Conservation (phyloP, 2,797 vertebrate species). For the Helostoma temminkii region DNA sequence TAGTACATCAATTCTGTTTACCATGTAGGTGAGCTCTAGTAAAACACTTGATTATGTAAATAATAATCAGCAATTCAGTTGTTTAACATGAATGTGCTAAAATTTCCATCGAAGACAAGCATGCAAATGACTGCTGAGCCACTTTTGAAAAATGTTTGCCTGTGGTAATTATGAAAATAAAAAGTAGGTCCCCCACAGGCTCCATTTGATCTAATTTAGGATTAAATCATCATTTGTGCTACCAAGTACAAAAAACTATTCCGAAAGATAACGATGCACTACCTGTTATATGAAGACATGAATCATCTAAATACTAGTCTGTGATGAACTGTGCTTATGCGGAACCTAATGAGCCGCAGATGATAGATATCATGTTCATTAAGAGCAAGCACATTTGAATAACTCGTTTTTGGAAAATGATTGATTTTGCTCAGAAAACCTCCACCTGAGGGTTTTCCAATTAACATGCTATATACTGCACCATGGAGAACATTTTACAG, state of each 20-base stretch:
- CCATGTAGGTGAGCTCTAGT: background rate
- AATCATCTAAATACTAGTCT: conserved; percentile 68
- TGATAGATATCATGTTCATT: conserved; percentile 80
- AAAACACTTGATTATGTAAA: background rate
- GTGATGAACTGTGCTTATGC: conserved; percentile 78
- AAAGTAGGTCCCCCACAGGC: conserved; percentile 6
- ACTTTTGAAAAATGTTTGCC: conserved; percentile 14
- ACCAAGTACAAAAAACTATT: conserved; percentile 44
- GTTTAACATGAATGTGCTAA: background rate
- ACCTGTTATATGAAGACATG: conserved; percentile 61
- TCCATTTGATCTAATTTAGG: conserved; percentile 42
- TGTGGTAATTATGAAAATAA: conserved; percentile 17
- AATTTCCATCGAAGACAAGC: background rate
- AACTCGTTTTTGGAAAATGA: conserved; percentile 70
- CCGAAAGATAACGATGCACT: conserved; percentile 57
- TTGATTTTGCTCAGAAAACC: conserved; percentile 61
- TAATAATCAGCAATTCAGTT: background rate
- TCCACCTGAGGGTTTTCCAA: conserved; percentile 62
- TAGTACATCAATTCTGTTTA: background rate
- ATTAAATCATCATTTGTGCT: conserved; percentile 41
- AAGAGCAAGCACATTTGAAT: conserved; percentile 68
- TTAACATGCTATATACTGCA: conserved; percentile 48
- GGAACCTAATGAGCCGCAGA: conserved; percentile 79
- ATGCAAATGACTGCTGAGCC: background rate
- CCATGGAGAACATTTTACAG: conserved; percentile 56